Evolutionary conservation across 1,140 invertebrate species (phyloP).

Genomic region (Goniozus legneri): DNA sequence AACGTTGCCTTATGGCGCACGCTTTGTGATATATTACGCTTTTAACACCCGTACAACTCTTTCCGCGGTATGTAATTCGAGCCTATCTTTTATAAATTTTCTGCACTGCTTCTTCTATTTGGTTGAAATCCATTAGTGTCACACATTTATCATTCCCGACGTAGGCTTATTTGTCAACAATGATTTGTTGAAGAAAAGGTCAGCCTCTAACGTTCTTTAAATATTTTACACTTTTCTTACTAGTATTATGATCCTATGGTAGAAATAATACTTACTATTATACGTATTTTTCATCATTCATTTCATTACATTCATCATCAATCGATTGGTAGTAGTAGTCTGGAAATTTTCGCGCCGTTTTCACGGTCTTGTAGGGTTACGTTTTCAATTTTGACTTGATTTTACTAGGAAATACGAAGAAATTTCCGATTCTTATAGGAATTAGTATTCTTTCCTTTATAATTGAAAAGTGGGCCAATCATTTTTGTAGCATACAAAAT

Average conservation of each 20-base stretch:
- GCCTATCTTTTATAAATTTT: not conserved
- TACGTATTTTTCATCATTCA: not conserved
- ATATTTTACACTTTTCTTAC: too few relatives aligned
- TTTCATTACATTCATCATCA: not conserved
- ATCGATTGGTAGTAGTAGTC: not conserved
- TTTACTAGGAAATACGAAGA: not conserved
- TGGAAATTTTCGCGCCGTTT: not conserved
- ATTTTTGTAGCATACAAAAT: slow-evolving; percentile 9
- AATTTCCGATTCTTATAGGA: not conserved
- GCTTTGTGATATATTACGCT: slow-evolving; percentile 3
- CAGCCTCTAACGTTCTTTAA: too few relatives aligned
- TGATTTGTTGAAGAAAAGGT: not conserved
- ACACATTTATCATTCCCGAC: not conserved
- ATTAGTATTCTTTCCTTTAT: not conserved
- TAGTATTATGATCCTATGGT: too few relatives aligned
- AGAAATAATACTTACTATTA: not conserved
- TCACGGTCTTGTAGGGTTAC: slow-evolving; percentile 15
- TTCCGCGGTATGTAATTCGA: slow-evolving; percentile 3
- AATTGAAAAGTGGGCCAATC: not conserved
- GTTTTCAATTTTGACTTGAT: not conserved
- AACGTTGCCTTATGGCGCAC: slow-evolving; percentile 37
- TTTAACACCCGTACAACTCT: not conserved
- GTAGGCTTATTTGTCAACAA: not conserved
- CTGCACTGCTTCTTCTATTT: not conserved
- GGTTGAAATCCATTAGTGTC: not conserved